Conservation (phyloP, 2,113 vertebrate species). For the Sarotherodon lohbergeri region DNA sequence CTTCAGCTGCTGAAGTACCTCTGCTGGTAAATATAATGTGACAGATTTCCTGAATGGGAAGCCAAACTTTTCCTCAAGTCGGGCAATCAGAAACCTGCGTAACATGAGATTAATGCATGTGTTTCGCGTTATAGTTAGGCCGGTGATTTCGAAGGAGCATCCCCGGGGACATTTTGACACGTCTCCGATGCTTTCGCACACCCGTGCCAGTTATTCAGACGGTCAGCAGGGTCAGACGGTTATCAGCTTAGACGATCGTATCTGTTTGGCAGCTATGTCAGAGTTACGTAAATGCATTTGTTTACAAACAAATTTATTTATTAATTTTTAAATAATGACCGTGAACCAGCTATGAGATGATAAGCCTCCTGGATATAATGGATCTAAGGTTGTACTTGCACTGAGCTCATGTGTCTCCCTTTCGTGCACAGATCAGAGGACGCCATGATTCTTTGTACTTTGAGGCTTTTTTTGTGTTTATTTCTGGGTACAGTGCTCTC, state of each 20-base stretch:
- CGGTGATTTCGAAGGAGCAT: neutral
- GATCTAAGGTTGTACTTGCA: no score
- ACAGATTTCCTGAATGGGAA: neutral
- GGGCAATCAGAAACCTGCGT: neutral
- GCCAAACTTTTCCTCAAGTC: neutral
- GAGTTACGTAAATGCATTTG: neutral
- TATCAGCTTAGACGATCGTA: neutral
- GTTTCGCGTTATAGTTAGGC: neutral
- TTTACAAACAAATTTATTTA: no score
- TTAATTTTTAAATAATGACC: no score
- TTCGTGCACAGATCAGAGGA: neutral
- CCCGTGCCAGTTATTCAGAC: neutral
- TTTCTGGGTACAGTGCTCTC: neutral
- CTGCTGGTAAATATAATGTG: neutral
- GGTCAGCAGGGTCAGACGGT: neutral
- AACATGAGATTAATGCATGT: neutral
- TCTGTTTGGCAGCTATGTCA: neutral
- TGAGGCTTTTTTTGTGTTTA: neutral
- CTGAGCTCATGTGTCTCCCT: no score
- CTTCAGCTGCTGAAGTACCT: neutral
- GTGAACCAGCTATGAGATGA: no score
- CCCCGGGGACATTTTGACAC: neutral
- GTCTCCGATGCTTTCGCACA: neutral
- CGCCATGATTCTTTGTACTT: neutral
- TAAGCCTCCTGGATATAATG: neutral